Conservation (phyloP, 2,113 vertebrate genomes). For the Nesospiza acunhae region DNA sequence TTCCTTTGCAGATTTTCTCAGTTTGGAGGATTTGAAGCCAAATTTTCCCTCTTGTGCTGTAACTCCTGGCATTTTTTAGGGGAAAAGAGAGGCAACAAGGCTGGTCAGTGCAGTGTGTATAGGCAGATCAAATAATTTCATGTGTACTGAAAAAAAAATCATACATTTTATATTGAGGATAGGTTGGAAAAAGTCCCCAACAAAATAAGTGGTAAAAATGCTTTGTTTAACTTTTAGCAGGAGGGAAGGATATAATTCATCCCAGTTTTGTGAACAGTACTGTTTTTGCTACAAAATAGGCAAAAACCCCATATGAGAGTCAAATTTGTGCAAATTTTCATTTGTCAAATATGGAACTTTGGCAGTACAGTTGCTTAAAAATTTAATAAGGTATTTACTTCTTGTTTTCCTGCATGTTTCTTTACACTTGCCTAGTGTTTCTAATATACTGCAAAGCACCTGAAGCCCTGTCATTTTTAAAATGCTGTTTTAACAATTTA, state of each 20-base stretch:
- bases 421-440: not conserved
- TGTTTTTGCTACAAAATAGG: not conserved
- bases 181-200: not conserved
- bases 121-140: not conserved
- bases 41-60: not conserved
- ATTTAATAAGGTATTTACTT: not conserved
- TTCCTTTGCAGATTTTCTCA: not conserved
- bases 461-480: not conserved
- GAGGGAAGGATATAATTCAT: not conserved
- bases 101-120: not conserved
- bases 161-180: not conserved
- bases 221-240: not conserved
- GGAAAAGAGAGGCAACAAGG: not conserved
- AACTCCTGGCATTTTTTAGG: not conserved
- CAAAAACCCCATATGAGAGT: not conserved
- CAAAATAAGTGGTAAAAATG: not conserved
- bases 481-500: not conserved
- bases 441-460: not conserved
- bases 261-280: not conserved
- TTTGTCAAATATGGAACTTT: not conserved
- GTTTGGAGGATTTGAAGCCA: not conserved
- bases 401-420: not conserved
- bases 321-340: not conserved
- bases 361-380: not conserved
- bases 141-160: not conserved